phyloP scores from a whole-genome alignment of 2,797 vertebrate genomes.

The Sebastes nivosus region DNA sequence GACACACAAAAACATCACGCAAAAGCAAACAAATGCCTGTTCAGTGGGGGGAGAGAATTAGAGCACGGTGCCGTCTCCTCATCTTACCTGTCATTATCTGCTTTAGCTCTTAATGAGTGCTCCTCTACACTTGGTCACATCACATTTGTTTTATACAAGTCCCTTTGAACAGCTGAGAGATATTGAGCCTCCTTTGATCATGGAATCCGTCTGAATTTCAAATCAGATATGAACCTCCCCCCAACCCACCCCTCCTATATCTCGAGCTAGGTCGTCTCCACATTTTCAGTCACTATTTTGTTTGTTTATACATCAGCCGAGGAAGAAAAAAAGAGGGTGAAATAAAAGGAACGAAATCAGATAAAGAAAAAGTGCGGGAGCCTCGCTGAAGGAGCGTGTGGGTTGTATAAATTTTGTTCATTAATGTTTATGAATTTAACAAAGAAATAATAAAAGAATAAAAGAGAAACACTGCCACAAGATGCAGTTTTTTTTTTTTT shows the following conservation, averaged over 20 bases:
- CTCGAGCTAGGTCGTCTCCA: slow-evolving; percentile 71
- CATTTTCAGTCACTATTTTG: slow-evolving; percentile 79
- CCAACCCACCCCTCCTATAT: slow-evolving; percentile 29
- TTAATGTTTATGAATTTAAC: slow-evolving; percentile 96
- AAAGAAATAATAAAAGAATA: slow-evolving; percentile 77
- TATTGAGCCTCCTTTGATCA: slow-evolving; percentile 96
- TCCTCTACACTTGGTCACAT: slow-evolving; percentile 96
- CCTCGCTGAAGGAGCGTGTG: slow-evolving; percentile 46
- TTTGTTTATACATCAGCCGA: slow-evolving; percentile 82
- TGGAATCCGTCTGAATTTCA: slow-evolving; percentile 92
- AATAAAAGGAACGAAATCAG: slow-evolving; percentile 59
- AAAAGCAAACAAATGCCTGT: slow-evolving; percentile 83
- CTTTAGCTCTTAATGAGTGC: slow-evolving; percentile 95
- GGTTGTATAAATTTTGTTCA: slow-evolving; percentile 88
- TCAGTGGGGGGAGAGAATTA: slow-evolving; percentile 78
- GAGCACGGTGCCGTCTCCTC: slow-evolving; percentile 78
- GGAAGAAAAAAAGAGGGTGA: slow-evolving; percentile 25
- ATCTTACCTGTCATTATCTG: slow-evolving; percentile 91
- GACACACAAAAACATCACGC: slow-evolving; percentile 70
- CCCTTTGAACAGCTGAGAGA: slow-evolving; percentile 97
- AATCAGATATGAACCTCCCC: slow-evolving; percentile 86
- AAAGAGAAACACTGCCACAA: slow-evolving; percentile 84
- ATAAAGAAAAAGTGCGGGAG: slow-evolving; percentile 66
- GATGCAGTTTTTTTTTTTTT: slow-evolving; percentile 73
- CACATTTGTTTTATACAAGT: slow-evolving; percentile 92